Conservation (phyloP, 2,113 vertebrate genomes). For the Noctilio leporinus region DNA sequence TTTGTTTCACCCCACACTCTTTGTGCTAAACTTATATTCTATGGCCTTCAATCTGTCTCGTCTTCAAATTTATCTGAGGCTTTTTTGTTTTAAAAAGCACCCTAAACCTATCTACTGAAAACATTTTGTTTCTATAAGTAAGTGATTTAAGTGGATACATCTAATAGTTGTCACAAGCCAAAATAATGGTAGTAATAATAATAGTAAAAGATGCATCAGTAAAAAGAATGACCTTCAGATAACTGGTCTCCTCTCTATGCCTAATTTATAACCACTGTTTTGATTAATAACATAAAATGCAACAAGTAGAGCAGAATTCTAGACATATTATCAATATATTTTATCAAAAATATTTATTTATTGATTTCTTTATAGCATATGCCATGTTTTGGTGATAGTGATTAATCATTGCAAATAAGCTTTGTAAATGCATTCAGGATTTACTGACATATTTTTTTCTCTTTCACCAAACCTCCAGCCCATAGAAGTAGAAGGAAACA, state of each 20-base stretch:
- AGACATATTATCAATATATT: background rate
- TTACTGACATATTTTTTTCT: background rate
- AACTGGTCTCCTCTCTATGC: background rate
- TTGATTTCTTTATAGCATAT: background rate
- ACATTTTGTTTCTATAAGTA: background rate
- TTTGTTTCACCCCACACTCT: background rate
- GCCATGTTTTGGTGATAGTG: background rate
- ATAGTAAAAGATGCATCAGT: background rate
- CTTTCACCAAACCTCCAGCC: background rate
- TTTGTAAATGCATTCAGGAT: background rate
- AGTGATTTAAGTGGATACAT: background rate
- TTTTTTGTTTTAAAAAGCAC: background rate
- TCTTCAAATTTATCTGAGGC: slow-evolving; percentile 1
- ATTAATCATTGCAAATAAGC: background rate
- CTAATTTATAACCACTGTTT: background rate
- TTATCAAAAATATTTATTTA: background rate
- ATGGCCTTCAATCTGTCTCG: background rate
- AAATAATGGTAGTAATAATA: background rate
- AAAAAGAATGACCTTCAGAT: background rate
- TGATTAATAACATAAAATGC: background rate
- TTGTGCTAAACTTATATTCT: background rate
- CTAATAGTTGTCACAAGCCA: background rate
- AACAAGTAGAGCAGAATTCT: background rate
- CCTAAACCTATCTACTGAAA: background rate
- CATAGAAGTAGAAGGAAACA: background rate